Evolutionary conservation across 2,797 vertebrate genomes (phyloP), one percentile per base, ranked within the genome.

Genomic region (Hyperoplus lanceolatus): DNA sequence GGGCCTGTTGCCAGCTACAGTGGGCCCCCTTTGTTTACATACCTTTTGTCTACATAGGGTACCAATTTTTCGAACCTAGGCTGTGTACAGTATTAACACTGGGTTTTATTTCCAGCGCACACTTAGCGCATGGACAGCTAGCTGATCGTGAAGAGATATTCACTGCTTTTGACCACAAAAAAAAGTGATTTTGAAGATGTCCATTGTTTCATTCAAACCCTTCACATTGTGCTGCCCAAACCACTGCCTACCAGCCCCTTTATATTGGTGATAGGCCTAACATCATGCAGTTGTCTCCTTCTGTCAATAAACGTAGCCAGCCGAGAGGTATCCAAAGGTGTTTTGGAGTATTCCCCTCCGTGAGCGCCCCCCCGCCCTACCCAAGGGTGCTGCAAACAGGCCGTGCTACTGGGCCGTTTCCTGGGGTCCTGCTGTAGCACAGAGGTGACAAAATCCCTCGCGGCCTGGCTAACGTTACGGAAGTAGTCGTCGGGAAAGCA

Each of bases 401-500:
- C 96, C 58, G 97, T 95, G 2, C 97, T 96, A 0, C 95, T 97
- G 0, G 97, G 98, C 81, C 98, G 94, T 84, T 97, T 97, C 83
- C 97, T 93, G 70, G 96, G 96, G 75, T 99, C 98, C 82, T 96
- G 97, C 92, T 98, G 98, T 29, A 99, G 95, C 55, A 92, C 94
- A 0, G 97, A 96, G 0, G 90, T 91, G 82, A 99, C 97, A 77
- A 99, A 99, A 79, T 99, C 98, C 83, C 96, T 94, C 8, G 98
- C 98, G 0, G 97, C 97, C 3, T 98, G 96, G 84, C 97, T 99
- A 67, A 99, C 97, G 0, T 95, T 94, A 0, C 93, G 90, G 93
- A 99, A 99, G 89, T 97, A 99, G 9, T 99, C 97, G 0, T 96
- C 95, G 0, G 98, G 98, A 88, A 99, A 99, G 91, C 97, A 98